phyloP scores from a whole-genome alignment of 1,140 invertebrate species.

The Drosophila triauraria region DNA sequence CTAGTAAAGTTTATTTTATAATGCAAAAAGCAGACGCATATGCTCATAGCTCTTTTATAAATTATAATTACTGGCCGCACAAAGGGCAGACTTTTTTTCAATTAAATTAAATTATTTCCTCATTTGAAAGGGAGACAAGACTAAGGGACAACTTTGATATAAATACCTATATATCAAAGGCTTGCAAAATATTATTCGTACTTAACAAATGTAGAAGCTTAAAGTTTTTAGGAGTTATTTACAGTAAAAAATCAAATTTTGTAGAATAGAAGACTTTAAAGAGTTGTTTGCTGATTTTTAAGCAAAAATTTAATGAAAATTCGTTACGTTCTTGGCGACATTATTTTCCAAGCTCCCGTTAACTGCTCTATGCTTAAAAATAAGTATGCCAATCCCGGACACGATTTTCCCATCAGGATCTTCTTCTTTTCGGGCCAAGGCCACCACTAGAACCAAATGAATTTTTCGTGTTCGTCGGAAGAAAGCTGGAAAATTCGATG shows the following conservation, averaged over 20 bases:
- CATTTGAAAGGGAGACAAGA: neutral
- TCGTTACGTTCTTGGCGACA: neutral
- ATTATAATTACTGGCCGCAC: neutral
- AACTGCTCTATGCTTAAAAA: neutral
- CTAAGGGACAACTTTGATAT: neutral
- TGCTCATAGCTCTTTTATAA: neutral
- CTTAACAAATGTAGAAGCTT: too few species aligned
- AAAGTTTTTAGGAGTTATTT: neutral
- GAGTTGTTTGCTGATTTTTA: neutral
- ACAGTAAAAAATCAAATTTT: too few species aligned
- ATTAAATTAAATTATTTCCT: neutral
- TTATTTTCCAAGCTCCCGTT: neutral
- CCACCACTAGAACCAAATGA: constrained; percentile 44
- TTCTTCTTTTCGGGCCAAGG: constrained; percentile 19
- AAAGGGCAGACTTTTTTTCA: neutral
- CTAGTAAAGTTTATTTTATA: neutral
- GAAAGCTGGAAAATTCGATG: constrained; percentile 35
- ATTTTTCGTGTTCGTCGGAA: constrained; percentile 33
- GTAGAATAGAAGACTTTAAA: neutral
- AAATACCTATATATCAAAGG: neutral
- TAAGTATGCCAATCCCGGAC: neutral
- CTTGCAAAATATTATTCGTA: neutral
- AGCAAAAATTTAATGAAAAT: neutral
- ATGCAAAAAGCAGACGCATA: neutral
- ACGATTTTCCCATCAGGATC: constrained; percentile 38